phyloP scores from a whole-genome alignment of 2,113 vertebrate genomes.

The Vicugna pacos region DNA sequence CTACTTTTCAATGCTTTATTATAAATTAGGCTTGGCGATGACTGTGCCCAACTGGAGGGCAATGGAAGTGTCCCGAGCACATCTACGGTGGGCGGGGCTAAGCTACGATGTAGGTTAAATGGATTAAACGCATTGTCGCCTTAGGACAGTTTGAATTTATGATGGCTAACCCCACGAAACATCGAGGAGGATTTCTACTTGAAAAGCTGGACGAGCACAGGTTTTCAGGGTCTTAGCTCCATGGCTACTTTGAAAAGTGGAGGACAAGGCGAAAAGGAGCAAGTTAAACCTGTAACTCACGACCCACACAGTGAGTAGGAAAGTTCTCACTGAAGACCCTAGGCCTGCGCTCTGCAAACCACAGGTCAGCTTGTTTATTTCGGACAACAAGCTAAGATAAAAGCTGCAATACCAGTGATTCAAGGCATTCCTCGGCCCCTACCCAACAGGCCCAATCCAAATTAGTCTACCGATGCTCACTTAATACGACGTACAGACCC shows the following conservation, averaged over 20 bases:
- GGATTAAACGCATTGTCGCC: neutral
- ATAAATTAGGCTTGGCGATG: neutral
- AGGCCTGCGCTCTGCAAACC: neutral
- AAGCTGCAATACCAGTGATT: neutral
- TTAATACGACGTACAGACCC: neutral
- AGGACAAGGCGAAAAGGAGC: neutral
- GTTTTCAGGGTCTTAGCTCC: neutral
- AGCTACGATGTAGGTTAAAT: neutral
- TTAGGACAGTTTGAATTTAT: neutral
- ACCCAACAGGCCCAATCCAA: neutral
- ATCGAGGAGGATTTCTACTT: neutral
- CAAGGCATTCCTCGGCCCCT: neutral
- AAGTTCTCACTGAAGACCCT: neutral
- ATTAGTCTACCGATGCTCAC: neutral
- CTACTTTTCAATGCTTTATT: neutral
- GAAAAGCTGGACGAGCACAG: neutral
- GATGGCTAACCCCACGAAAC: fast-evolving
- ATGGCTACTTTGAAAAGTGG: neutral
- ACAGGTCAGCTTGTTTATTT: neutral
- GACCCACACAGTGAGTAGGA: neutral
- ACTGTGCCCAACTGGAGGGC: neutral
- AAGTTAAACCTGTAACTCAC: neutral
- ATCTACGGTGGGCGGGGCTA: neutral
- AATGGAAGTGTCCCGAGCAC: neutral
- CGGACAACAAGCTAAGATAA: neutral